phyloP scores from a whole-genome alignment of 1,140 invertebrate genomes.

The Limonius californicus region DNA sequence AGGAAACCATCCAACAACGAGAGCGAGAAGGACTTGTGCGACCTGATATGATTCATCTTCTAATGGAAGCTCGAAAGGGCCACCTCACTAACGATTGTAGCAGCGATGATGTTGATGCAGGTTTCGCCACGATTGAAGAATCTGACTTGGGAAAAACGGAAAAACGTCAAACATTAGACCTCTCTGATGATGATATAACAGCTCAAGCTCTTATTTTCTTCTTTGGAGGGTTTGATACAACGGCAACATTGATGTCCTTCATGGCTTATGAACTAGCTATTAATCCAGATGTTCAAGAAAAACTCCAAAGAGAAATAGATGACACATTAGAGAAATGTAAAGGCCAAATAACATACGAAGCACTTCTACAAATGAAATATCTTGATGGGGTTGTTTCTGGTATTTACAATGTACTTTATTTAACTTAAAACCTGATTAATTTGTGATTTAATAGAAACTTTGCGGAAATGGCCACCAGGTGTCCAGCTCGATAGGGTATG shows the following conservation, averaged over 20 bases:
- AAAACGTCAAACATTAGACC: conserved; percentile 20
- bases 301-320: conserved; percentile 46
- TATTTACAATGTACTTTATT: conserved; percentile 43
- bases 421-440: too few relatives aligned
- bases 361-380: conserved; percentile 44
- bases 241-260: conserved; percentile 45
- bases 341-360: conserved; percentile 54
- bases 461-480: conserved; percentile 52
- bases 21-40: conserved; percentile 36
- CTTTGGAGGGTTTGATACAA: conserved; percentile 47
- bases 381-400: conserved; percentile 55
- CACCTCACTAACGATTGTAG: not conserved
- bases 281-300: conserved; percentile 52
- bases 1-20: conserved; percentile 35
- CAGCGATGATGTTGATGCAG: conserved; percentile 39
- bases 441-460: conserved; percentile 47
- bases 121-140: conserved; percentile 45
- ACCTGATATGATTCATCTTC: conserved; percentile 46
- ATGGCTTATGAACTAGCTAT: conserved; percentile 49
- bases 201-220: conserved; percentile 47
- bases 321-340: conserved; percentile 40
- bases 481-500: conserved; percentile 42
- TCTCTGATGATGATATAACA: conserved; percentile 36
- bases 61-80: conserved; percentile 48
- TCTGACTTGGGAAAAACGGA: conserved; percentile 10